A percentile compares a stretch with the other conserved stretches of the same genome.
Evolutionary conservation across 2,797 vertebrate species (phyloP).

Genomic region (Enteromius afrohamiltoni): DNA sequence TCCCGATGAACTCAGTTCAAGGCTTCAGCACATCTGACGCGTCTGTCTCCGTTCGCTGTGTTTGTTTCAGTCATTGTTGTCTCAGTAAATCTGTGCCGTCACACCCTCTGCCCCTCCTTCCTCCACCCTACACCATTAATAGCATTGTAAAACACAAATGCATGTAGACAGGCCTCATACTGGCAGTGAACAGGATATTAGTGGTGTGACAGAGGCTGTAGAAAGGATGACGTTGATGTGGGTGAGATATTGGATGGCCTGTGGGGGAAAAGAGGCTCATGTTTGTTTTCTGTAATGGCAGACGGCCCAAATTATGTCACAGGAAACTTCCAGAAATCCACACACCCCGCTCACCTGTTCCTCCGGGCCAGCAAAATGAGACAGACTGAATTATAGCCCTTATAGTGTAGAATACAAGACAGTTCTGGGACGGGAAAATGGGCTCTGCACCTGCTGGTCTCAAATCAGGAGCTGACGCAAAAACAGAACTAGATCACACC

Average conservation of each 20-base stretch:
- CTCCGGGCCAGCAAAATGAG: not conserved
- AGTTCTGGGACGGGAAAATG: not conserved
- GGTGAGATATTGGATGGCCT: not conserved
- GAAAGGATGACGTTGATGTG: not conserved
- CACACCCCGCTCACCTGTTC: not conserved
- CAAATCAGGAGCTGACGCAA: slow-evolving; percentile 1
- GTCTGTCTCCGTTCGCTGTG: not conserved
- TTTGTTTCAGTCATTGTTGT: slow-evolving; percentile 1
- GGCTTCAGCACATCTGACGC: slow-evolving; percentile 1
- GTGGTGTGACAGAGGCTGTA: slow-evolving; percentile 6
- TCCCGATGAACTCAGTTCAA: not conserved
- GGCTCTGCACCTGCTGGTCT: not conserved
- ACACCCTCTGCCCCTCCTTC: not conserved
- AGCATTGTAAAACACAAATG: slow-evolving; percentile 33
- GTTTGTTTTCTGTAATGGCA: slow-evolving; percentile 9
- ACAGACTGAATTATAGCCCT: not conserved
- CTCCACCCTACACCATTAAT: slow-evolving; percentile 13
- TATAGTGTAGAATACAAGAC: not conserved
- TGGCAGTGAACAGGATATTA: slow-evolving; percentile 18
- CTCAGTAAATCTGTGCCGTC: not conserved
- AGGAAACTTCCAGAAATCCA: not conserved
- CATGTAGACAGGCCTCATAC: slow-evolving; percentile 37
- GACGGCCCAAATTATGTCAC: not conserved
- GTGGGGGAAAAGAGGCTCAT: not conserved
- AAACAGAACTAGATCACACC: slow-evolving; percentile 7